A percentile compares a stretch with the other conserved stretches of the same genome.
Conservation (phyloP, 1,140 invertebrate species). For the Ceratitis capitata region DNA sequence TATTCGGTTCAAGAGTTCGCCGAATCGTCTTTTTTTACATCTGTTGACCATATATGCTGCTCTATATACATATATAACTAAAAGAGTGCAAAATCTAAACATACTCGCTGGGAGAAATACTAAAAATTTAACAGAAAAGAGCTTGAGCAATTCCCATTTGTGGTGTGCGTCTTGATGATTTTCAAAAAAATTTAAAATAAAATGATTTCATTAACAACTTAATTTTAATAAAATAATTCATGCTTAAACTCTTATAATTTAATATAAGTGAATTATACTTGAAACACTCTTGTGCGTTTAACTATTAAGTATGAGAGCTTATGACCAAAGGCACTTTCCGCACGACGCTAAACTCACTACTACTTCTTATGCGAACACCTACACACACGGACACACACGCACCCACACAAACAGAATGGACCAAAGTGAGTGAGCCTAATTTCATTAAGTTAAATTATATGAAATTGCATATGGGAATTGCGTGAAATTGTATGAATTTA, state of each 20-base stretch:
- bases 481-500: conserved; percentile 4
- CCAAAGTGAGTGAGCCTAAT: conserved; percentile 31
- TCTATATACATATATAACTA: too few relatives aligned
- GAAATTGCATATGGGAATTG: conserved; percentile 38
- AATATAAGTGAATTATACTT: neutral
- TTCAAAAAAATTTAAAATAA: too few relatives aligned
- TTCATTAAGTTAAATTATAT: conserved; percentile 32
- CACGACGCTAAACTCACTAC: conserved; percentile 1
- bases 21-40: too few relatives aligned
- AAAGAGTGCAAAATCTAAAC: too few relatives aligned
- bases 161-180: too few relatives aligned
- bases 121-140: too few relatives aligned
- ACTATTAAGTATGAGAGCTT: too few relatives aligned
- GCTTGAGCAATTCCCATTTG: too few relatives aligned
- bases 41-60: too few relatives aligned
- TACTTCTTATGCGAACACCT: too few relatives aligned
- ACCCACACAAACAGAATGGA: neutral
- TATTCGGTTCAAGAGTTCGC: too few relatives aligned
- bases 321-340: neutral
- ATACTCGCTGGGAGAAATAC: too few relatives aligned
- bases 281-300: neutral
- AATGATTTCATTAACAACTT: neutral
- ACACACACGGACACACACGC: neutral
- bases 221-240: neutral
- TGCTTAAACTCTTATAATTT: neutral